phyloP scores from a whole-genome alignment of 2,888 invertebrate genomes.

The Lithophane semibrunnea region DNA sequence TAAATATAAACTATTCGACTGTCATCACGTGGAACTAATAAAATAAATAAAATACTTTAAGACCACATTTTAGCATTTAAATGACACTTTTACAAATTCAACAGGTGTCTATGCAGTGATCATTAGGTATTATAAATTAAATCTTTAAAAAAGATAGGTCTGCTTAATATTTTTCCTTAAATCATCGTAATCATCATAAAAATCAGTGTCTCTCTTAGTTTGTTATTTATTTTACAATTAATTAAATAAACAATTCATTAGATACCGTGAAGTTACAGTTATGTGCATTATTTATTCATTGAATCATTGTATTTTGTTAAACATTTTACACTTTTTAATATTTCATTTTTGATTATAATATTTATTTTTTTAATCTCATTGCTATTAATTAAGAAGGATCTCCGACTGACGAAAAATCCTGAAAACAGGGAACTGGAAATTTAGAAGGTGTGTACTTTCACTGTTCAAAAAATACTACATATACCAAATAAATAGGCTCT shows the following conservation, averaged over 20 bases:
- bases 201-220: constrained; percentile 36
- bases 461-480: neutral
- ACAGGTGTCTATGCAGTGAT: constrained; percentile 43
- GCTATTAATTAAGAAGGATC: neutral
- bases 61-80: constrained; percentile 46
- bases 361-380: too few relatives aligned
- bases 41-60: constrained; percentile 49
- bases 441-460: neutral
- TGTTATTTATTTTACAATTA: constrained; percentile 6
- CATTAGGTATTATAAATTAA: constrained; percentile 46
- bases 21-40: constrained; percentile 25
- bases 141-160: constrained; percentile 27
- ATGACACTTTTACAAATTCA: constrained; percentile 30
- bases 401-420: neutral
- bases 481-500: neutral
- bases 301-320: neutral
- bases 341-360: constrained; percentile 2
- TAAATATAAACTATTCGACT: constrained; percentile 17
- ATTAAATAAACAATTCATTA: constrained; percentile 4
- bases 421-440: neutral
- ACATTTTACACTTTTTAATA: neutral
- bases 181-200: constrained; percentile 49
- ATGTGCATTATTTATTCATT: neutral
- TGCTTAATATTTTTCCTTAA: constrained; percentile 26
- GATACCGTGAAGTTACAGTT: neutral